Evolutionary conservation across 2,113 vertebrate species (phyloP).

Genomic region (Formicarius rufipectus): DNA sequence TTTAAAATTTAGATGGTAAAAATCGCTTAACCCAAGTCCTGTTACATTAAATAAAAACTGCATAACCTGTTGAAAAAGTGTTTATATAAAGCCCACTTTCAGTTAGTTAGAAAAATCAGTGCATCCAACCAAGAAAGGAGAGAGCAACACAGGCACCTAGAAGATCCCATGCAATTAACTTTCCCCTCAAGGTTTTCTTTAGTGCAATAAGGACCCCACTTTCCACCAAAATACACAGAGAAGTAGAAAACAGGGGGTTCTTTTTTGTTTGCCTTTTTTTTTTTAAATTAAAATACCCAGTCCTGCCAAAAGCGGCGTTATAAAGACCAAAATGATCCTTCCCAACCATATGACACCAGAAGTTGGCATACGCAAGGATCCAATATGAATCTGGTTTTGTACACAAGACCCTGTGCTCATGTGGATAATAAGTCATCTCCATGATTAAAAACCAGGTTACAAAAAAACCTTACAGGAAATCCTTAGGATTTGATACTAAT

Average conservation of each 20-base stretch:
- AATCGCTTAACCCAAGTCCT: not conserved
- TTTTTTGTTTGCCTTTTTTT: not conserved
- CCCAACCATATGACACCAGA: constrained; percentile 59
- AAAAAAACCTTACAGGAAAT: constrained; percentile 83
- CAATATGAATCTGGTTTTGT: constrained; percentile 87
- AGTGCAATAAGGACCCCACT: not conserved
- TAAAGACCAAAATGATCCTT: constrained; percentile 59
- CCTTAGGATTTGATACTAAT: constrained; percentile 83
- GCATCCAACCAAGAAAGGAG: constrained; percentile 11
- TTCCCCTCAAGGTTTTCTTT: not conserved
- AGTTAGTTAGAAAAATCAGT: constrained; percentile 20
- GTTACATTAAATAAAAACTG: not conserved
- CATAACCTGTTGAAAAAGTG: constrained; percentile 1
- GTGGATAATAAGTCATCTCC: constrained; percentile 20
- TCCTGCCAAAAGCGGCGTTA: not conserved
- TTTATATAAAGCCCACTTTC: not conserved
- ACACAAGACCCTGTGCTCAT: constrained; percentile 75
- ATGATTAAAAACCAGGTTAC: constrained; percentile 65
- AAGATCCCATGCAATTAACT: not conserved
- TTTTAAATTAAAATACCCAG: not conserved
- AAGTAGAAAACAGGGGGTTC: not conserved
- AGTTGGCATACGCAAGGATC: constrained; percentile 81
- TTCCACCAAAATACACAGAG: not conserved
- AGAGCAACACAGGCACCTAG: constrained; percentile 12
- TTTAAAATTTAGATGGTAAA: not conserved